Base-by-base conservation (phyloP, 2,797 vertebrate genomes). In the Pangasius sanitwongsei region DNA sequence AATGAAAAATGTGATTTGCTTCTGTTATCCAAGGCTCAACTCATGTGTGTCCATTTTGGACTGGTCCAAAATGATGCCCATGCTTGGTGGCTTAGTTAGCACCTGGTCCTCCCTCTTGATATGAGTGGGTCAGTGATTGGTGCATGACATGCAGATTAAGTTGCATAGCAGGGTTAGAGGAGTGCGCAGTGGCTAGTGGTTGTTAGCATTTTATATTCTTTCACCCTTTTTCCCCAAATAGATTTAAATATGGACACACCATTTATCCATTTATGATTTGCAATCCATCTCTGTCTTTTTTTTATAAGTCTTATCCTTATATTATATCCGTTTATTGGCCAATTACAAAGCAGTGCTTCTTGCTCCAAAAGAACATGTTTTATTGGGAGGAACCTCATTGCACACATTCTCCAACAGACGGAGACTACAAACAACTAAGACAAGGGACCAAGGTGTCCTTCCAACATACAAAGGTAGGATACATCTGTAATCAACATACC, bases 401-500 rank as follows among this genome's bases (percentile, higher is more conserved):
- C 67, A 91, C 59, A 90, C 81, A 90, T 89, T 87, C 83, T 90
- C 91, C 89, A 86, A 85, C 78, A 89, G 87, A 77, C 18, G 88
- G 91, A 90, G 87, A 86, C 86, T 87, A 37, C 82, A 88, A 86
- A 86, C 89, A 89, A 85, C 86, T 86, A 53, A 80, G 83, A 83
- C 89, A 87, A 78, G 48, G 75, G 74, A 86, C 83, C 55, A 82
- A 48, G 41, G 9, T 75, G 59, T 93, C 91, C 91, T 69, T 88
- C 92, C 91, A 93, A 93, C 93, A 94, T 93, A 92, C 93, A 93
- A 88, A 95, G 89, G 93, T 86, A 88, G 61, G 81, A 88, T 83
- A 90, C 92, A 92, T 94, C 93, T 91, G 87, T 92, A 81, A 87
- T 93, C 87, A 88, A 96, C 96, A 92, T 96, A 97, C 96, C 96